Evolutionary conservation across 2,113 vertebrate species (phyloP).

Genomic region (Colaptes auratus): DNA sequence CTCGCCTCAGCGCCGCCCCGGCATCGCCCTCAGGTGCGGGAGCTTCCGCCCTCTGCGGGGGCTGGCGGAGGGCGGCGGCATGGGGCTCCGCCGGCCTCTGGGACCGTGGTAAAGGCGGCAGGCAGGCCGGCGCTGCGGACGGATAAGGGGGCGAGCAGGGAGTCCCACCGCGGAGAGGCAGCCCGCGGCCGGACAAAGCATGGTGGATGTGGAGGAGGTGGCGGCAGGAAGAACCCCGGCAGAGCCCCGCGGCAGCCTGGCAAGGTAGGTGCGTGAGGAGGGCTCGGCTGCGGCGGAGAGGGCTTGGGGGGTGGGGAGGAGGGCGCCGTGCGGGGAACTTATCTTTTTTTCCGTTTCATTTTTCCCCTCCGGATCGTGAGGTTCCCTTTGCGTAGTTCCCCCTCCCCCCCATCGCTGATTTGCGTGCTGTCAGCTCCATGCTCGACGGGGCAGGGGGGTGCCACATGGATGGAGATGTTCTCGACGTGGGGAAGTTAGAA

Average conservation of each 20-base stretch:
- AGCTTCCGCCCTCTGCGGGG: not conserved
- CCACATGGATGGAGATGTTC: too few relatives aligned
- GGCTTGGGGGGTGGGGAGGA: not conserved
- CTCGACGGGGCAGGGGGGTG: too few relatives aligned
- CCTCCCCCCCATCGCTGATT: not conserved
- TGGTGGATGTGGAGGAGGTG: not conserved
- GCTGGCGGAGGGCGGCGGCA: not conserved
- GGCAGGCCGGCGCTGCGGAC: not conserved
- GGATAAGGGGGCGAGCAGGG: not conserved
- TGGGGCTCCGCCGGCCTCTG: not conserved
- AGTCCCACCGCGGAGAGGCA: not conserved
- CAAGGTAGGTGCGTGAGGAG: constrained; percentile 41
- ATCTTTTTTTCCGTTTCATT: not conserved
- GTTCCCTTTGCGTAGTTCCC: not conserved
- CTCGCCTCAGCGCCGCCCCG: not conserved
- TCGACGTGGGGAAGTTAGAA: too few relatives aligned
- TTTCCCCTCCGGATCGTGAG: not conserved
- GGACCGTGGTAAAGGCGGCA: not conserved
- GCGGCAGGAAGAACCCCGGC: not conserved
- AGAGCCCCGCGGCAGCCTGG: not conserved
- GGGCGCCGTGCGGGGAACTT: too few relatives aligned
- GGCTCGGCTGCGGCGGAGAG: not conserved
- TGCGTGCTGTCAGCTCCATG: not conserved
- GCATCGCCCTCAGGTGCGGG: not conserved
- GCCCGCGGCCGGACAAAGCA: not conserved